These are phyloP conservation scores for Triplophysa yarkandensis DNA, from an alignment of 2,797 vertebrate genomes.

Conservation along the genomic window DNA sequence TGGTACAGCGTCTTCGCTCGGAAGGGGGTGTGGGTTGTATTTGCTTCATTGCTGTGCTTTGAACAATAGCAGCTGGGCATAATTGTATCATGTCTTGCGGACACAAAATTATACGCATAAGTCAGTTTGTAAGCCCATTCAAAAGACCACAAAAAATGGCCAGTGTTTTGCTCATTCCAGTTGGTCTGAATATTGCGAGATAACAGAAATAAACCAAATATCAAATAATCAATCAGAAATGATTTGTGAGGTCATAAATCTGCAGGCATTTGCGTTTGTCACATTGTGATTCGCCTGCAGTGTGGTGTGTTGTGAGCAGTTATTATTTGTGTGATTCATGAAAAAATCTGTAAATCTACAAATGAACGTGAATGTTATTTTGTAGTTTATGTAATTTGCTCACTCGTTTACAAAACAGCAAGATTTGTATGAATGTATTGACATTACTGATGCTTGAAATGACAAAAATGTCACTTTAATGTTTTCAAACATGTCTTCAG, in stretches of 20 bases:
- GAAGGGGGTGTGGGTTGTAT: constrained; percentile 5
- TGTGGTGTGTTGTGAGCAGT: constrained; percentile 3
- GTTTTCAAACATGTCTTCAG: background rate
- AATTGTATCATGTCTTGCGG: background rate
- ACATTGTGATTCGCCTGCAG: constrained; percentile 3
- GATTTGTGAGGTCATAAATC: constrained; percentile 1
- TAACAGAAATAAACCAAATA: constrained; percentile 28
- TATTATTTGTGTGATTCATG: constrained; percentile 7
- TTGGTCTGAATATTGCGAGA: constrained; percentile 13
- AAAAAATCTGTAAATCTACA: background rate
- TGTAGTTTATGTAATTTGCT: background rate
- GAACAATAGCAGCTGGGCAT: background rate
- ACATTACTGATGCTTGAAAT: background rate
- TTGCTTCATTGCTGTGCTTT: background rate
- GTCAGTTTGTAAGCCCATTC: background rate
- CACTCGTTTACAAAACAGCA: background rate
- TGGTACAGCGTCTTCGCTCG: background rate
- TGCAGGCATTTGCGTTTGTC: background rate
- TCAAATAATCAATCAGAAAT: constrained; percentile 33
- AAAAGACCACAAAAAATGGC: constrained; percentile 3
- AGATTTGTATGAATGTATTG: background rate
- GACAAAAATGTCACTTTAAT: background rate
- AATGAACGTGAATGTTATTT: background rate
- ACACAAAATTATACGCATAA: constrained; percentile 7
- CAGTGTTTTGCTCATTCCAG: constrained; percentile 13